Evolutionary conservation across 2,113 vertebrate genomes (phyloP).

Genomic region (Dipodomys spectabilis): DNA sequence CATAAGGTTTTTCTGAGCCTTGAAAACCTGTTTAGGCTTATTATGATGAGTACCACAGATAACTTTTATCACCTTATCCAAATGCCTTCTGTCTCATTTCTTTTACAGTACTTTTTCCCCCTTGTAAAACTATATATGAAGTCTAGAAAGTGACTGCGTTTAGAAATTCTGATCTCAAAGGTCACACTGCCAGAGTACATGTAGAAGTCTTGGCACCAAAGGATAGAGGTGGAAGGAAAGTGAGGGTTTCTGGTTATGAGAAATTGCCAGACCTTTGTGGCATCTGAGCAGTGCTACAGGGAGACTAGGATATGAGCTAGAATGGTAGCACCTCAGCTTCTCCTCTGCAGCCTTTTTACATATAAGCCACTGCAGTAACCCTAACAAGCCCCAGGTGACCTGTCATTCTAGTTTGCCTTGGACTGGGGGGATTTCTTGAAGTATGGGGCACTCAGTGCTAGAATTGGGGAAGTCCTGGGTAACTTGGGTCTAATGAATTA

Average conservation of each 20-base stretch:
- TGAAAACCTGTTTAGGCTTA: background rate
- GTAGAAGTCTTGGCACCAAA: background rate
- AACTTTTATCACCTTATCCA: background rate
- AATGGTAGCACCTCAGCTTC: background rate
- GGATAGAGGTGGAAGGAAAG: background rate
- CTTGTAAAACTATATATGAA: background rate
- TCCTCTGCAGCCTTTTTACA: background rate
- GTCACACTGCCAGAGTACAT: background rate
- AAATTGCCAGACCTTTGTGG: background rate
- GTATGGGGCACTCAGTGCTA: background rate
- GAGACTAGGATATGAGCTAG: background rate
- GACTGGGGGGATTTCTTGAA: background rate
- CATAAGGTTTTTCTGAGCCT: background rate
- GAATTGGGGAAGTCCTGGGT: background rate
- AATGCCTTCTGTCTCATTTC: background rate
- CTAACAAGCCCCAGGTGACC: background rate
- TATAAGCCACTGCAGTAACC: background rate
- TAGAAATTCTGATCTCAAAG: conserved; percentile 38
- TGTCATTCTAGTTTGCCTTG: background rate
- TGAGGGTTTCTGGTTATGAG: background rate
- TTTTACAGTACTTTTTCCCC: background rate
- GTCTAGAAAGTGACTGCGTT: background rate
- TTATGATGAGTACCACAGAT: background rate
- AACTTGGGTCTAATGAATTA: background rate
- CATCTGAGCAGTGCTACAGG: background rate